A percentile compares a stretch with the other conserved stretches of the same genome.
Evolutionary conservation across 1,140 invertebrate species (phyloP).

Genomic region (Chymomyza costata): DNA sequence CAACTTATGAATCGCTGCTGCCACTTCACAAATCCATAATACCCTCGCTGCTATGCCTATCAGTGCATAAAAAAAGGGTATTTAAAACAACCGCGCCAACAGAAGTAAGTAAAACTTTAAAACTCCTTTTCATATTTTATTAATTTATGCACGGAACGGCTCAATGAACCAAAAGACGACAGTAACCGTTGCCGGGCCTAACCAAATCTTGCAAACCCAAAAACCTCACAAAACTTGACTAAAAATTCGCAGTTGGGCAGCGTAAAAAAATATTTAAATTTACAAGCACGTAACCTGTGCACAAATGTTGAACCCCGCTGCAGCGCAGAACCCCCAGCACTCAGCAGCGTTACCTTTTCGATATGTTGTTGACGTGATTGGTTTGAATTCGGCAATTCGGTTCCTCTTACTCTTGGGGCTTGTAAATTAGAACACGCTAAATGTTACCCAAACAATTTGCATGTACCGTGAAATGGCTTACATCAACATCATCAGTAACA

Average conservation of each 20-base stretch:
- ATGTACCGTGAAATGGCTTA: neutral
- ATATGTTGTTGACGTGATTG: conserved; percentile 2
- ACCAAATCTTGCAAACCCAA: no score
- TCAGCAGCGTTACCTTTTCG: neutral
- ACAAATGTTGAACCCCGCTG: neutral
- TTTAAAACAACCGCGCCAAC: neutral
- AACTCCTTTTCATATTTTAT: conserved; percentile 68
- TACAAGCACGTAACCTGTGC: conserved; percentile 8
- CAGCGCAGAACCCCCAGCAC: neutral
- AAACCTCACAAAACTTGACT: no score
- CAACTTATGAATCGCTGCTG: no score
- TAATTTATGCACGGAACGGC: conserved; percentile 70
- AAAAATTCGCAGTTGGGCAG: no score
- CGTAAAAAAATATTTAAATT: neutral
- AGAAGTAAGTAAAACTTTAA: no score
- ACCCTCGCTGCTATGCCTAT: no score
- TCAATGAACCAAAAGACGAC: conserved; percentile 65
- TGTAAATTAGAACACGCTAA: conserved; percentile 9
- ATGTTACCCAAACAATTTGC: conserved; percentile 1
- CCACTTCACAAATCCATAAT: no score
- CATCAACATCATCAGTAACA: no score
- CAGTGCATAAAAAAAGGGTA: neutral
- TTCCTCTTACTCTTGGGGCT: neutral
- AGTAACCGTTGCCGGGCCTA: no score
- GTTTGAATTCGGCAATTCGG: neutral